A percentile compares a stretch with the other conserved stretches of the same genome.
phyloP scores from a whole-genome alignment of 2,888 invertebrate genomes.

The Dichetophora obliterata region DNA sequence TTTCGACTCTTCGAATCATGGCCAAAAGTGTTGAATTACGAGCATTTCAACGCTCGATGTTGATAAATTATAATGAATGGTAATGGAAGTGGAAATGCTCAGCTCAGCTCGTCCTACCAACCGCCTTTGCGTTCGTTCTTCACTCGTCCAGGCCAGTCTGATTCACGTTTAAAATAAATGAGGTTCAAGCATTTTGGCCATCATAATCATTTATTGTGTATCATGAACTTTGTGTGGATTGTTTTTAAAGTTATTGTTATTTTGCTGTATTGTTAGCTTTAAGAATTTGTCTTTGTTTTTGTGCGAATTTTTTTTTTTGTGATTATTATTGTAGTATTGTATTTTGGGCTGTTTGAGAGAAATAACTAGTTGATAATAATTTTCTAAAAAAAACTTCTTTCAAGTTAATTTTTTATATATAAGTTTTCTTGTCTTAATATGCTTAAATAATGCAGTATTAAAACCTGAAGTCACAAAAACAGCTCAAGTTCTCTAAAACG shows the following conservation, averaged over 20 bases:
- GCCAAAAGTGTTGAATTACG: slow-evolving; percentile 55
- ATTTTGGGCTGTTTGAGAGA: neutral
- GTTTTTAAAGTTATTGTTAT: neutral
- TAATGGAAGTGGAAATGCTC: slow-evolving; percentile 50
- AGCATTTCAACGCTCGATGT: slow-evolving; percentile 55
- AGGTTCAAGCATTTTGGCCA: slow-evolving; percentile 40
- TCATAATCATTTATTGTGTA: slow-evolving; percentile 45
- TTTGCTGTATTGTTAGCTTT: neutral
- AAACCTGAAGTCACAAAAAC: no score
- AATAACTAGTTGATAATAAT: neutral
- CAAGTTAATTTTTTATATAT: no score
- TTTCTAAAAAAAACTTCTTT: no score
- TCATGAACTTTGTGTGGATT: slow-evolving; percentile 31
- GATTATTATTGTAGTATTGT: neutral
- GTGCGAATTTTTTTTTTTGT: neutral
- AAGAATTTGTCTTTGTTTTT: neutral
- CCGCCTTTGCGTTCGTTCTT: neutral
- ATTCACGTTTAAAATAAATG: slow-evolving; percentile 31
- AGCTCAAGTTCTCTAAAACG: neutral
- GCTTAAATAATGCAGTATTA: no score
- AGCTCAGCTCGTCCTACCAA: neutral
- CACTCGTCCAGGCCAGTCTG: neutral
- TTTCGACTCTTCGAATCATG: slow-evolving; percentile 35
- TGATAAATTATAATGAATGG: slow-evolving; percentile 56
- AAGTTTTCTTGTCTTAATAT: neutral